These are phyloP conservation scores for Cremastinae sp. DNA, from an alignment of 2,888 invertebrate genomes.

Conservation along the genomic window DNA sequence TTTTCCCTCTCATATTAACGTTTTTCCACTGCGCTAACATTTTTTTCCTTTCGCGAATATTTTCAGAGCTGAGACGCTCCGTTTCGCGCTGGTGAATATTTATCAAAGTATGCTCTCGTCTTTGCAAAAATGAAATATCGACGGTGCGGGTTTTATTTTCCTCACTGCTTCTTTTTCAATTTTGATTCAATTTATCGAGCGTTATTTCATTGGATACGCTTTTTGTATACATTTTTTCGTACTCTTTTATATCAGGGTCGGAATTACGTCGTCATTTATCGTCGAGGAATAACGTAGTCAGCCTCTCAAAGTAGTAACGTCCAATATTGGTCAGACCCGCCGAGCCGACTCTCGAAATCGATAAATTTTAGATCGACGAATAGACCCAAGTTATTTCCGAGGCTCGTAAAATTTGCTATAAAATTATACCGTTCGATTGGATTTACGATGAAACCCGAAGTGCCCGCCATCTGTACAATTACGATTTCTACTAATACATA, in stretches of 20 bases:
- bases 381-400: constrained; percentile 30
- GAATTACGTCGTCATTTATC: not conserved
- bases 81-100: too few species aligned
- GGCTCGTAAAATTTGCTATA: constrained; percentile 35
- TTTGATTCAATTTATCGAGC: not conserved
- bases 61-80: too few species aligned
- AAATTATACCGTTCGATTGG: constrained; percentile 43
- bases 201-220: not conserved
- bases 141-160: not conserved
- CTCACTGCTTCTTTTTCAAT: not conserved
- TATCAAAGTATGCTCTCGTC: not conserved
- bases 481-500: constrained; percentile 37
- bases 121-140: not conserved
- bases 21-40: too few species aligned
- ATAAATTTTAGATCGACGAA: constrained; percentile 41
- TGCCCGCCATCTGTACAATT: constrained; percentile 47
- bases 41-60: too few species aligned
- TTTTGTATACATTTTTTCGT: not conserved
- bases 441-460: constrained; percentile 38
- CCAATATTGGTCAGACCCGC: constrained; percentile 30
- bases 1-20: too few species aligned
- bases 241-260: not conserved
- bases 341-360: constrained; percentile 25
- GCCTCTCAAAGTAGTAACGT: constrained; percentile 34
- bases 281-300: not conserved